Evolutionary conservation across 2,113 vertebrate species (phyloP), one percentile per base, ranked within the genome.

Genomic region (Rhipidura dahli): DNA sequence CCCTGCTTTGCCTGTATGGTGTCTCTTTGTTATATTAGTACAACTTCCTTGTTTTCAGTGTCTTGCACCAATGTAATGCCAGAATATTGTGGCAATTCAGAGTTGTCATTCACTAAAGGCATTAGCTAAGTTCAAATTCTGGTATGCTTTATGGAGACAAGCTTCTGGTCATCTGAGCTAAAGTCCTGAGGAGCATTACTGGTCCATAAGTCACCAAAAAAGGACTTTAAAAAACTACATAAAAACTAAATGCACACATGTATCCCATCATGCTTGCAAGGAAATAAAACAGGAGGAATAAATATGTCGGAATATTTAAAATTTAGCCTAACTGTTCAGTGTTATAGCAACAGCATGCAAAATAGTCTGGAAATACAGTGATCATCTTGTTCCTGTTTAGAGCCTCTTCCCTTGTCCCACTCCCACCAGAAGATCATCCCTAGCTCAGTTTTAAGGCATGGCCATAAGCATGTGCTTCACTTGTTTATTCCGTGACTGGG

Each of bases 21-120:
- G 59, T 71, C 71, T 88, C 72, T 37, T 30, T 83, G 87, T 59
- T 93, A 13, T 1, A 4, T 50, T 68, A 59, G 16, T n/a, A 30
- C 15, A 78, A 28, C 76, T 95, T 92, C 92, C 92, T 88, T 86
- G 57, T 88, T 87, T 78, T 73, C 65, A 16, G 64, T 42, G 21
- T 66, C 9, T 68, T 83, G 68, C 37, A 49, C 75, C 30, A 31
- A 5, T 59, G 64, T 39, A 47, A 69, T 77, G 68, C 63, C 39
- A 31, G 51, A 54, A 22, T 61, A 24, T 63, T 14, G 3, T 17
- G 28, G 31, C 90, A 71, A 90, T 60, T 96, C 75, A 60, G 64
- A 84, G 71, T 4, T 73, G 79, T 73, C 1, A 0, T 68, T 96
- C 3, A 7, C 72, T 94, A 64, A 81, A 64, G 76, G 40, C 37